Percentiles rank a stretch among this genome's conserved stretches.
phyloP scores from a whole-genome alignment of 2,113 vertebrate species.

The Scomber colias region DNA sequence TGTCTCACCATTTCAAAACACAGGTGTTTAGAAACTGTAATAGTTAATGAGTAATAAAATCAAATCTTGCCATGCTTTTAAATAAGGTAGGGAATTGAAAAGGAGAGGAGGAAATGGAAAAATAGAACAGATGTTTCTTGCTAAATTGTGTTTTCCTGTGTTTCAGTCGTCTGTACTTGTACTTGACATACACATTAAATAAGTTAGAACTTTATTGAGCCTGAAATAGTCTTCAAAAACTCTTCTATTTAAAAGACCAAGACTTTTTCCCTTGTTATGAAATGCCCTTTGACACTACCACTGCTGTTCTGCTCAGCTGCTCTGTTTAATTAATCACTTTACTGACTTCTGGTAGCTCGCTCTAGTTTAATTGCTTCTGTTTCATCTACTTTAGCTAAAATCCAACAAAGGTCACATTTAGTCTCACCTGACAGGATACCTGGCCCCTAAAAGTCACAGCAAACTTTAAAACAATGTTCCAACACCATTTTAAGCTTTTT shows the following conservation, averaged over 20 bases:
- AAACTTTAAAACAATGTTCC: too few relatives aligned
- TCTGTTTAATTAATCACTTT: constrained; percentile 63
- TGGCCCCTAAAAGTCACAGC: background rate
- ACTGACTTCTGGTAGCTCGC: constrained; percentile 24
- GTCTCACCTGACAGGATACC: background rate
- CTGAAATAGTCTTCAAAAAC: constrained; percentile 10
- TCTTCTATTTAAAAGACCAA: background rate
- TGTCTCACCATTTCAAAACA: background rate
- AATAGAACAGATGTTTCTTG: background rate
- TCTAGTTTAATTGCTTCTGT: constrained; percentile 46
- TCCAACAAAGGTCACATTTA: constrained; percentile 9
- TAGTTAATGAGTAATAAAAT: constrained; percentile 1
- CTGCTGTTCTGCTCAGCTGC: constrained; percentile 57
- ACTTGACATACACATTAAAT: constrained; percentile 18
- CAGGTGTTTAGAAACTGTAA: background rate
- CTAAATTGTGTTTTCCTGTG: background rate
- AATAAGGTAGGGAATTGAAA: background rate
- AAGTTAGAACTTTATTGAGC: constrained; percentile 35
- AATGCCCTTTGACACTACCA: constrained; percentile 24
- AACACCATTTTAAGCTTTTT: background rate
- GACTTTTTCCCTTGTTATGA: constrained; percentile 47
- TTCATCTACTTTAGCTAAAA: constrained; percentile 14
- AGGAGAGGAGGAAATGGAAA: constrained; percentile 6
- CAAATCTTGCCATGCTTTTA: background rate
- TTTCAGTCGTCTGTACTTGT: constrained; percentile 5